Conservation (phyloP, 1,140 invertebrate species). For the Thaumetopoea pityocampa region DNA sequence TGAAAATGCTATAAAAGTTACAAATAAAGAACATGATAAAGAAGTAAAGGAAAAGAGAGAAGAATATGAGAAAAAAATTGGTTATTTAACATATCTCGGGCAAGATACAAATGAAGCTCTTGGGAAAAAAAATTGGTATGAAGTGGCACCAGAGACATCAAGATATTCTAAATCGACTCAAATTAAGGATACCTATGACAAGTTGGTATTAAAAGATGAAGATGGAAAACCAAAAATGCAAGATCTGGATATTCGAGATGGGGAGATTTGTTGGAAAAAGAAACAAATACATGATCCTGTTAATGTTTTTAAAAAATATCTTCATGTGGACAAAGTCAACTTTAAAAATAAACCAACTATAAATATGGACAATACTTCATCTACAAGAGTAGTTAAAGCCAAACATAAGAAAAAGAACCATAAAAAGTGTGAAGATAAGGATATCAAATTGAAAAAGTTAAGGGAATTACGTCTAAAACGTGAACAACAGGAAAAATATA, state of each 20-base stretch:
- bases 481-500: conserved; percentile 85
- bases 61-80: conserved; percentile 98
- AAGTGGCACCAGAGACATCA: conserved; percentile 78
- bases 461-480: conserved; percentile 87
- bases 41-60: conserved; percentile 95
- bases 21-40: conserved; percentile 92
- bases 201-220: conserved; percentile 63
- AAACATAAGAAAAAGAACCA: conserved; percentile 70
- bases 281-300: conserved; percentile 86
- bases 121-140: conserved; percentile 89
- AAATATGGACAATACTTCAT: conserved; percentile 4
- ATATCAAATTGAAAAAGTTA: conserved; percentile 82
- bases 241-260: conserved; percentile 56
- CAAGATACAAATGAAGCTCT: conserved; percentile 93
- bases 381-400: conserved; percentile 25
- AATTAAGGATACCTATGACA: conserved; percentile 70
- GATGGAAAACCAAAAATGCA: conserved; percentile 61
- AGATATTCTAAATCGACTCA: conserved; percentile 39
- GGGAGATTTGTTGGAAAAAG: conserved; percentile 78
- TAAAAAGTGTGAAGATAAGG: conserved; percentile 62
- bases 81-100: conserved; percentile 95
- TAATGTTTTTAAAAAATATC: conserved; percentile 77
- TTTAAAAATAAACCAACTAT: conserved; percentile 42
- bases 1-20: conserved; percentile 80
- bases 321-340: conserved; percentile 1